Evolutionary conservation across 64 coral and sea anemone species (phyloP).

Genomic region (Exaiptasia diaphana): DNA sequence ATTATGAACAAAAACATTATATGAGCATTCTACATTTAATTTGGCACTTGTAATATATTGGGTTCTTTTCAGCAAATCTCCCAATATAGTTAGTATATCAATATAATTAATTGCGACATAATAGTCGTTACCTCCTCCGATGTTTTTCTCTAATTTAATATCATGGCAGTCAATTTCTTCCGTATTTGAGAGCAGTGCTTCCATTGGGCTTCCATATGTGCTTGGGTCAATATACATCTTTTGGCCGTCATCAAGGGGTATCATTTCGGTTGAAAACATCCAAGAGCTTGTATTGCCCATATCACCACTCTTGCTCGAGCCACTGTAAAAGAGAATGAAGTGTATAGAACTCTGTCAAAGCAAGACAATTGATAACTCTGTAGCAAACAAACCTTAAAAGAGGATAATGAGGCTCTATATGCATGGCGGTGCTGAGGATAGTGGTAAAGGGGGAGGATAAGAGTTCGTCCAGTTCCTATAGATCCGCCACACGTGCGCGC

Average conservation of each 20-base stretch:
- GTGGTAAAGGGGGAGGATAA: too few relatives aligned
- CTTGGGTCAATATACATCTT: slow-evolving; percentile 64
- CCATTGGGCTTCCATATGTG: slow-evolving; percentile 53
- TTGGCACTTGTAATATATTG: background rate
- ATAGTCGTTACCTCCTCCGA: slow-evolving; percentile 59
- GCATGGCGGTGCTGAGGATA: too few relatives aligned
- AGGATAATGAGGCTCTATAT: too few relatives aligned
- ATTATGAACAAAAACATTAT: background rate
- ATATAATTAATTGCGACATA: background rate
- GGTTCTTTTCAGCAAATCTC: background rate
- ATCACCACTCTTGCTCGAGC: too few relatives aligned
- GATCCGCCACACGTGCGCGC: too few relatives aligned
- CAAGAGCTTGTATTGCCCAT: too few relatives aligned
- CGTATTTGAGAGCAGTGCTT: slow-evolving; percentile 54
- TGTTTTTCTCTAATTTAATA: slow-evolving; percentile 34
- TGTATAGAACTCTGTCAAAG: too few relatives aligned
- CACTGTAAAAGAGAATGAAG: too few relatives aligned
- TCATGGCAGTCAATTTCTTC: slow-evolving; percentile 37
- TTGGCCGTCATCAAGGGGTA: slow-evolving; percentile 27
- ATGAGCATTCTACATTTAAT: background rate
- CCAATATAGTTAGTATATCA: background rate
- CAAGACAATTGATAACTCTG: too few relatives aligned
- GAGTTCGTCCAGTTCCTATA: too few relatives aligned
- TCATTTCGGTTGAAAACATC: slow-evolving; percentile 1
- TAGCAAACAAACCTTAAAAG: too few relatives aligned